Conservation (phyloP, 2,113 vertebrate genomes). For the Blennius ocellaris region DNA sequence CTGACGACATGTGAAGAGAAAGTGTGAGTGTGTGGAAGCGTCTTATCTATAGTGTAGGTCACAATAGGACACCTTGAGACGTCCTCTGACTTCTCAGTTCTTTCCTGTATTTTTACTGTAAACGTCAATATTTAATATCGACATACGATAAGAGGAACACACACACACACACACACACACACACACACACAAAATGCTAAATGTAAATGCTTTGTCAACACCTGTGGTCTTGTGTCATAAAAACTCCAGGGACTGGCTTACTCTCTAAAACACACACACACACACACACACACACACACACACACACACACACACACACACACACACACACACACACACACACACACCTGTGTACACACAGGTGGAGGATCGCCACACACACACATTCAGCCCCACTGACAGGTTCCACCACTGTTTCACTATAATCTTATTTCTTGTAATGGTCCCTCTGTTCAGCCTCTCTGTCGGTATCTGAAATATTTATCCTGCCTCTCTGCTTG, state of each 20-base stretch:
- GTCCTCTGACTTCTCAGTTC: conserved; percentile 30
- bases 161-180: conserved; percentile 13
- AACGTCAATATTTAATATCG: conserved; percentile 29
- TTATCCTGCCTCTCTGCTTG: conserved; percentile 59
- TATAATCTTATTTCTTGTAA: conserved; percentile 1
- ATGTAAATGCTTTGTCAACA: not conserved
- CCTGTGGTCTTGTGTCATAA: conserved; percentile 18
- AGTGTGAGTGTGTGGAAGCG: too few species aligned
- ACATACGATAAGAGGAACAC: conserved; percentile 12
- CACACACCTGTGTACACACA: conserved; percentile 19
- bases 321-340: conserved; percentile 32
- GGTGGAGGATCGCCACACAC: not conserved
- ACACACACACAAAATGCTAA: not conserved
- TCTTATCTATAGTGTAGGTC: too few species aligned
- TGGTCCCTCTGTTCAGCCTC: conserved; percentile 24
- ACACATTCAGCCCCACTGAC: conserved; percentile 1
- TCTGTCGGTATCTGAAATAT: conserved; percentile 44
- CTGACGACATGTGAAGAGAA: too few species aligned
- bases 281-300: conserved; percentile 33
- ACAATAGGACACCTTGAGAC: conserved; percentile 19
- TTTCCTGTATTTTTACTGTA: conserved; percentile 54
- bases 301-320: conserved; percentile 24
- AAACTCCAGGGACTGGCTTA: not conserved
- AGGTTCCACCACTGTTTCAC: conserved; percentile 1
- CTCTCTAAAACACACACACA: conserved; percentile 19